These are phyloP conservation scores for Temnothorax nylanderi DNA, from an alignment of 1,140 invertebrate species.

Conservation along the genomic window DNA sequence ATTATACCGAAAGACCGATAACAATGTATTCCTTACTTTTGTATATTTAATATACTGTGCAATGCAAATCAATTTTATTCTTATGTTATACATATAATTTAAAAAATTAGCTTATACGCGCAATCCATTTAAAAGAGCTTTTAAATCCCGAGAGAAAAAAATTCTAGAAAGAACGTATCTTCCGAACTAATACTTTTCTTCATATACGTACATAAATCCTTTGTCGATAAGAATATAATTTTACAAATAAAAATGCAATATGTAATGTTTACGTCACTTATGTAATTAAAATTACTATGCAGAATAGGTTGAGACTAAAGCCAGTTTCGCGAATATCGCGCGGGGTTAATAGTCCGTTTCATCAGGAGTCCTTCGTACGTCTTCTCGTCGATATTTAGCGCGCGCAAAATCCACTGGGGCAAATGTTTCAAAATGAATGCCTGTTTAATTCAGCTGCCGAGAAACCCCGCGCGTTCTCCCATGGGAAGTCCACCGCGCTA, in stretches of 20 bases:
- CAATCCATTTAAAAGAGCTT: neutral
- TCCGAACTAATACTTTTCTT: no score
- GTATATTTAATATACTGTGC: slow-evolving; percentile 32
- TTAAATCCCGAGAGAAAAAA: no score
- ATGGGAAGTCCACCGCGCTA: slow-evolving; percentile 28
- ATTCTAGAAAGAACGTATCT: no score
- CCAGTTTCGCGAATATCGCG: neutral
- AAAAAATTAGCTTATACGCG: neutral
- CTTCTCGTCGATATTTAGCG: neutral
- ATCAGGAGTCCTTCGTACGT: slow-evolving; percentile 27
- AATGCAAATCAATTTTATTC: neutral
- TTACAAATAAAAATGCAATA: neutral
- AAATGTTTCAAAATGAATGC: slow-evolving; percentile 76
- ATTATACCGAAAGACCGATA: slow-evolving; percentile 22
- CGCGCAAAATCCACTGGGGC: slow-evolving; percentile 43
- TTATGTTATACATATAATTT: neutral
- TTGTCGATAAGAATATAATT: neutral
- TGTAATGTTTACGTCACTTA: neutral
- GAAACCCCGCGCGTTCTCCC: slow-evolving; percentile 33
- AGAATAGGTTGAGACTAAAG: neutral
- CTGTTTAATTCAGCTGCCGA: slow-evolving; percentile 70
- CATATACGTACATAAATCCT: neutral
- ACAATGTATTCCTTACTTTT: slow-evolving; percentile 8
- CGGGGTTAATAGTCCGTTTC: slow-evolving; percentile 16
- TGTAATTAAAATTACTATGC: neutral